Percentiles rank a stretch among this genome's conserved stretches.
phyloP scores from a whole-genome alignment of 1,140 invertebrate species.

The Calliphora vicina region DNA sequence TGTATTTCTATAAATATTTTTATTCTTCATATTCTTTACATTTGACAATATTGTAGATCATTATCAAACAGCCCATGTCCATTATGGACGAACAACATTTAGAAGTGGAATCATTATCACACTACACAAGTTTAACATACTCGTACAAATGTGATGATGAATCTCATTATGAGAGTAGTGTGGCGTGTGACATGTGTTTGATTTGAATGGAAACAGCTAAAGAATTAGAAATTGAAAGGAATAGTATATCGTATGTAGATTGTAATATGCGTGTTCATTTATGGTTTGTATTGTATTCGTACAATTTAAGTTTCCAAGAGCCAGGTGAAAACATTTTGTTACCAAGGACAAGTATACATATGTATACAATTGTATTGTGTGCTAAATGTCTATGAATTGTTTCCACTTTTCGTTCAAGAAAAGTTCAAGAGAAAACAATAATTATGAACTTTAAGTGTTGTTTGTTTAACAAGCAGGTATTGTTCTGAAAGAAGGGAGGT shows the following conservation, averaged over 20 bases:
- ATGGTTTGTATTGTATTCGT: neutral
- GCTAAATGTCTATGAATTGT: constrained; percentile 1
- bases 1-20: no score
- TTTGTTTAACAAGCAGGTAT: no score
- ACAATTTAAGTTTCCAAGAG: neutral
- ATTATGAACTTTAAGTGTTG: neutral
- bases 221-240: neutral
- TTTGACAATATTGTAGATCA: neutral
- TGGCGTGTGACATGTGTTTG: constrained; percentile 32
- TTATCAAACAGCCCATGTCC: neutral
- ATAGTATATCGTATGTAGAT: neutral
- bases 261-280: neutral
- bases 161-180: constrained; percentile 13
- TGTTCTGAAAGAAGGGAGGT: no score
- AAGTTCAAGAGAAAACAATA: constrained; percentile 1
- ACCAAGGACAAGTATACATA: neutral
- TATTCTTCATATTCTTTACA: no score
- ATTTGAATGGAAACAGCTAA: neutral
- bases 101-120: neutral
- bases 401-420: neutral
- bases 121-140: neutral
- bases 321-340: neutral
- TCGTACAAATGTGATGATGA: neutral
- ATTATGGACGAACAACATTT: neutral
- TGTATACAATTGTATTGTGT: neutral